These are phyloP conservation scores for Formicarius rufipectus DNA, from an alignment of 2,113 vertebrate genomes.

Conservation along the genomic window DNA sequence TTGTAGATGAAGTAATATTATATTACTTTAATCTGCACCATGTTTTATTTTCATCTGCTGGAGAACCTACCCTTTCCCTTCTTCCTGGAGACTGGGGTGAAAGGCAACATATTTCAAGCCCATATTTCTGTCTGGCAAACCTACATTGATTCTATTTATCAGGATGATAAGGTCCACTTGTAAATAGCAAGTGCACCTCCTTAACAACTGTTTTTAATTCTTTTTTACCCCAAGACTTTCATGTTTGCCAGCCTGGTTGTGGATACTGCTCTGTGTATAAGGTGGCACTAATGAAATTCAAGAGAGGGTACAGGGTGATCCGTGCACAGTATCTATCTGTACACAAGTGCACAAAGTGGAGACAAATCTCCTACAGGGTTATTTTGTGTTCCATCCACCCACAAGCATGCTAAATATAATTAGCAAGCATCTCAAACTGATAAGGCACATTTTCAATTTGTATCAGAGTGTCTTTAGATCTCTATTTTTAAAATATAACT, in stretches of 20 bases:
- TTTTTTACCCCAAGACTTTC: not conserved
- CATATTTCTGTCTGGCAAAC: not conserved
- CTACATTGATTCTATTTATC: not conserved
- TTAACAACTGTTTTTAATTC: not conserved
- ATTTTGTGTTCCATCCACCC: not conserved
- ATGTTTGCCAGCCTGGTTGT: not conserved
- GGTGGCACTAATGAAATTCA: not conserved
- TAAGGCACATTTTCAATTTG: not conserved
- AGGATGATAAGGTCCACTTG: not conserved
- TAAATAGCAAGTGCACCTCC: not conserved
- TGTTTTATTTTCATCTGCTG: not conserved
- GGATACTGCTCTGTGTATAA: not conserved
- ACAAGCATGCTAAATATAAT: not conserved
- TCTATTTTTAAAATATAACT: not conserved
- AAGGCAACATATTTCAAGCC: not conserved
- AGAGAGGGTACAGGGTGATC: not conserved
- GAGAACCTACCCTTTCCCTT: not conserved
- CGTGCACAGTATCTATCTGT: not conserved
- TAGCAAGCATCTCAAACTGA: not conserved
- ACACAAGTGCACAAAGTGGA: not conserved
- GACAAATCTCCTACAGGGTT: not conserved
- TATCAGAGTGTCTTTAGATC: not conserved
- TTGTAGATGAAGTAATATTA: not conserved
- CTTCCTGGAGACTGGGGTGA: not conserved
- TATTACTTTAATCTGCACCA: not conserved